Evolutionary conservation across 2,113 vertebrate genomes (phyloP).

Genomic region (Ariopsis seemanni): DNA sequence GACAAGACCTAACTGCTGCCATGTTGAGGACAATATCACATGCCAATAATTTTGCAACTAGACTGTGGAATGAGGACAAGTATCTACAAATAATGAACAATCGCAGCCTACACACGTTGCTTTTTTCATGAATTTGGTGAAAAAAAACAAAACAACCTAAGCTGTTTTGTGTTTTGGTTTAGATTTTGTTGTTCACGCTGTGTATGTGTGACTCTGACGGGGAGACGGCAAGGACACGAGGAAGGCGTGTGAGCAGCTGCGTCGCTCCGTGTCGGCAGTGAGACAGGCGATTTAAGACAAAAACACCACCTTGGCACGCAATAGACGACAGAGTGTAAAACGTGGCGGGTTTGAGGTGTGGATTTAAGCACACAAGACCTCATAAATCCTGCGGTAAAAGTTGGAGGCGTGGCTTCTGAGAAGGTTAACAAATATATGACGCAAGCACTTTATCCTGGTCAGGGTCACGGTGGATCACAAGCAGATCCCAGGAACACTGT

Average conservation of each 20-base stretch:
- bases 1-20: not conserved
- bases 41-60: not conserved
- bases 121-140: too few relatives aligned
- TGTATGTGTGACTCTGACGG: slow-evolving; percentile 13
- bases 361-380: not conserved
- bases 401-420: not conserved
- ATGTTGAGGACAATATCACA: not conserved
- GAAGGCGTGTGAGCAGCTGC: slow-evolving; percentile 23
- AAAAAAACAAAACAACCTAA: not conserved
- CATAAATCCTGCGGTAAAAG: slow-evolving; percentile 11
- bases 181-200: slow-evolving; percentile 8
- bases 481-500: not conserved
- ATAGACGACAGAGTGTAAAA: slow-evolving; percentile 20
- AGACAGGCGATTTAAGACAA: not conserved
- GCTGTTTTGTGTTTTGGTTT: not conserved
- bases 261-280: slow-evolving; percentile 1
- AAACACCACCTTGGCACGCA: not conserved
- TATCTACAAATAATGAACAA: not conserved
- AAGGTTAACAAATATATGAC: not conserved
- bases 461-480: not conserved
- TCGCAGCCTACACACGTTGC: not conserved
- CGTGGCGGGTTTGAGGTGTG: slow-evolving; percentile 4
- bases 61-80: not conserved
- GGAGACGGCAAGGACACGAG: slow-evolving; percentile 16
- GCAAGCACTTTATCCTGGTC: slow-evolving; percentile 1